Percentiles rank a stretch among this genome's conserved stretches.
Evolutionary conservation across 2,113 vertebrate species (phyloP).

Genomic region (Myotis yumanensis): DNA sequence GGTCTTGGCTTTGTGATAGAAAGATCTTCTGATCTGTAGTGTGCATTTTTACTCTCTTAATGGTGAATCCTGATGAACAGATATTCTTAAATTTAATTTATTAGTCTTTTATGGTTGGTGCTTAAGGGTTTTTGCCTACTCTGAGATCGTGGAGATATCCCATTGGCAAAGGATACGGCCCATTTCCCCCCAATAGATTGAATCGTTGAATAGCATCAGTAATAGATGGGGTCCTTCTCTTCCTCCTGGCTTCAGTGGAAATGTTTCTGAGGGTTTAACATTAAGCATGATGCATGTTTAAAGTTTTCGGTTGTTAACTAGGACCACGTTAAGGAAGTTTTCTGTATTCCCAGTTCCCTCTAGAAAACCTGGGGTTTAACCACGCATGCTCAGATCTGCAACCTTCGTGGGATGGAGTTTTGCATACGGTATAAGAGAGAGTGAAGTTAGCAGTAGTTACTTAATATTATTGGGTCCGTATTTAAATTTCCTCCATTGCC

Average conservation of each 20-base stretch:
- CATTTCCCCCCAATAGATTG: fast-evolving
- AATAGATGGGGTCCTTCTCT: background rate
- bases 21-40: background rate
- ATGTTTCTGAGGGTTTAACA: background rate
- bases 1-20: background rate
- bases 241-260: background rate
- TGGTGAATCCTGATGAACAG: background rate
- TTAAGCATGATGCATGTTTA: background rate
- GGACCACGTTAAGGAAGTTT: background rate
- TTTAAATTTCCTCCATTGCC: background rate
- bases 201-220: background rate
- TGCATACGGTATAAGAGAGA: background rate
- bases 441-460: background rate
- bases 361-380: background rate
- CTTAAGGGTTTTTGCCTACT: background rate
- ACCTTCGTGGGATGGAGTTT: background rate
- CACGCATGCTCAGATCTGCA: background rate
- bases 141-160: background rate
- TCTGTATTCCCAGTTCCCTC: background rate
- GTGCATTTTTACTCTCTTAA: background rate
- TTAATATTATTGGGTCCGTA: background rate
- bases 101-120: too few species aligned
- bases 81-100: background rate
- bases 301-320: background rate
- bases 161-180: background rate